Evolutionary conservation across 2,888 invertebrate genomes (phyloP).

Genomic region (Onchidella celtica): DNA sequence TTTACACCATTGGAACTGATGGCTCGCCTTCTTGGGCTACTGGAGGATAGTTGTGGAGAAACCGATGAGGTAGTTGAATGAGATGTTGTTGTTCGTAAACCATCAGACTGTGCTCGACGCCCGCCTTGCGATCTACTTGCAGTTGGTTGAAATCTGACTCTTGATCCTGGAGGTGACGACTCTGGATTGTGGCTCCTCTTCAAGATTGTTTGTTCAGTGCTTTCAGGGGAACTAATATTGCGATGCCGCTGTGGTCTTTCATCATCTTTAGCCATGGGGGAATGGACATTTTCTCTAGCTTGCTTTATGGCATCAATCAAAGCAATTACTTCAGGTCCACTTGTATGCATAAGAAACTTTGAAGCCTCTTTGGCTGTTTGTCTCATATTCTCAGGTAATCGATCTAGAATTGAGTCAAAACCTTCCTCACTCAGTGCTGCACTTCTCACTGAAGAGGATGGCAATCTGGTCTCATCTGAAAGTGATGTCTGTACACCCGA

Average conservation of each 20-base stretch:
- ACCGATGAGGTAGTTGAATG: not conserved
- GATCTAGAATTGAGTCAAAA: not conserved
- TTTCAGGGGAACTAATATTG: not conserved
- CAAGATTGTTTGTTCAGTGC: slow-evolving; percentile 1
- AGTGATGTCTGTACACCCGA: not conserved
- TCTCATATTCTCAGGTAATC: not conserved
- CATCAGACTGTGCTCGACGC: not conserved
- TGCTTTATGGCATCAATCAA: slow-evolving; percentile 19
- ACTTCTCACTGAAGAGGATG: not conserved
- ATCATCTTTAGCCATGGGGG: not conserved
- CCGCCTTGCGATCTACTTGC: not conserved
- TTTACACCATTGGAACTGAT: not conserved
- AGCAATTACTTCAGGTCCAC: slow-evolving; percentile 9
- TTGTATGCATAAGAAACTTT: not conserved
- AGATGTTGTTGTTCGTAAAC: not conserved
- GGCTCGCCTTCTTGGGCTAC: slow-evolving; percentile 17
- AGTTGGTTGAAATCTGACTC: slow-evolving; percentile 33
- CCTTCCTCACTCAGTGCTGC: not conserved
- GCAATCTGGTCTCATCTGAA: not conserved
- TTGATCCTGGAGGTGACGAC: not conserved
- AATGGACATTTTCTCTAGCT: not conserved
- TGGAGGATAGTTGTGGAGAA: slow-evolving; percentile 2
- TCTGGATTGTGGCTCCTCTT: not conserved
- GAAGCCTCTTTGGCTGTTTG: slow-evolving; percentile 27
- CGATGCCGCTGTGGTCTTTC: not conserved